phyloP scores from a whole-genome alignment of 2,888 invertebrate species.

The Hirtodrosophila cameraria region DNA sequence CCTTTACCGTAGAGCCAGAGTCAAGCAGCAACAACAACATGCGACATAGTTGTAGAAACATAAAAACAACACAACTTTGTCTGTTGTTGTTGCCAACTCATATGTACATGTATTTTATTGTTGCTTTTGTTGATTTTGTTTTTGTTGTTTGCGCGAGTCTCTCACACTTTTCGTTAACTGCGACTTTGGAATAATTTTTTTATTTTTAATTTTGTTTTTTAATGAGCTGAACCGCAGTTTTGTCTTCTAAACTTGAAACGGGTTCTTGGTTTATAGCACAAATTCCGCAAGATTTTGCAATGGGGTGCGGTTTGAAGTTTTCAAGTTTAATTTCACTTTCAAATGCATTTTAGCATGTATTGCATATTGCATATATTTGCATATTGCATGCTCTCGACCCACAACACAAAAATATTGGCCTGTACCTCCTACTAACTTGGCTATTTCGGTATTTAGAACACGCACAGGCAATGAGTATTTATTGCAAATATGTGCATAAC shows the following conservation, averaged over 20 bases:
- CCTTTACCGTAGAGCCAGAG: conserved; percentile 42
- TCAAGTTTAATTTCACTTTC: conserved; percentile 59
- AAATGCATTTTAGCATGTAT: conserved; percentile 14
- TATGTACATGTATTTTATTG: conserved; percentile 20
- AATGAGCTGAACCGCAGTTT: conserved; percentile 33
- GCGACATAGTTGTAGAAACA: conserved; percentile 65
- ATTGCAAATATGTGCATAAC: conserved; percentile 23
- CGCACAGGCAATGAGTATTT: conserved; percentile 12
- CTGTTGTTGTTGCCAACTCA: conserved; percentile 36
- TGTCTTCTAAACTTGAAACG: conserved; percentile 64
- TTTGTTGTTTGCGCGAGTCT: conserved; percentile 48
- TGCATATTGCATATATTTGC: conserved; percentile 52
- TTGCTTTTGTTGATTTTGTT: conserved; percentile 38
- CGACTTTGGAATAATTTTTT: conserved; percentile 61
- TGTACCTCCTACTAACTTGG: neutral
- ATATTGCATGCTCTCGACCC: conserved; percentile 30
- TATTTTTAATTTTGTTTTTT: conserved; percentile 36
- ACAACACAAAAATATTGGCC: conserved; percentile 1
- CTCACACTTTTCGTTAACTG: conserved; percentile 50
- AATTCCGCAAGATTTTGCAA: conserved; percentile 37
- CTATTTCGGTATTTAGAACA: conserved; percentile 27
- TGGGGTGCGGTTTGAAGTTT: conserved; percentile 49
- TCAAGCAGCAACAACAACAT: conserved; percentile 36
- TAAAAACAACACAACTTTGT: conserved; percentile 50
- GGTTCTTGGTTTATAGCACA: conserved; percentile 53